A percentile compares a stretch with the other conserved stretches of the same genome.
These are phyloP conservation scores for Heterodera filipjevi DNA, from an alignment of 2,888 invertebrate genomes.

Conservation along the genomic window DNA sequence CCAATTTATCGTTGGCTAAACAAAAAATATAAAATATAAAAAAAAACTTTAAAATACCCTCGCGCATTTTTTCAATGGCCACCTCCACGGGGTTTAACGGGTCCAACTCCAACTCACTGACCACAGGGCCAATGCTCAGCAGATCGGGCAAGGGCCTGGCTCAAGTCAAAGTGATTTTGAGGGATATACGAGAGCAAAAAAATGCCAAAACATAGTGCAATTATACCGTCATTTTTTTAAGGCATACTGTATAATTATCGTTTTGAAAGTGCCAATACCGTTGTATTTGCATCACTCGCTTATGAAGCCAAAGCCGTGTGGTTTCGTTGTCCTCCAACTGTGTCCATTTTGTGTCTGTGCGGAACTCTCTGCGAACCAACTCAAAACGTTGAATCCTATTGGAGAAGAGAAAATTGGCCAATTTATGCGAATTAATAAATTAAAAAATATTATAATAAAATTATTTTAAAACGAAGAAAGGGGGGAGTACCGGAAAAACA, in stretches of 20 bases:
- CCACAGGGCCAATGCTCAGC: conserved; percentile 41
- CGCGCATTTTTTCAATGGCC: conserved; percentile 40
- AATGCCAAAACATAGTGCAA: no score
- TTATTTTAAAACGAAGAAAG: no score
- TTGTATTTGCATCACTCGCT: conserved; percentile 24
- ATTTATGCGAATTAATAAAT: neutral
- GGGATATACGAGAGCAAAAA: no score
- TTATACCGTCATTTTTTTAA: no score
- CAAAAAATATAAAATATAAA: neutral
- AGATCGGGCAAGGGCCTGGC: conserved; percentile 43
- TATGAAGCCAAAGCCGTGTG: conserved; percentile 52
- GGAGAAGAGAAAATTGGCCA: no score
- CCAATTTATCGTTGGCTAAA: conserved; percentile 38
- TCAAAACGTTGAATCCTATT: conserved; percentile 48
- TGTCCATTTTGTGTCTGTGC: conserved; percentile 57
- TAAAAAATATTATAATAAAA: conserved; percentile 34
- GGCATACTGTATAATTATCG: no score
- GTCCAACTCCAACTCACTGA: conserved; percentile 36
- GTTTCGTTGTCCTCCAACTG: conserved; percentile 48
- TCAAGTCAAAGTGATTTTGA: no score
- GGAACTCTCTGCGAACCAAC: conserved; percentile 46
- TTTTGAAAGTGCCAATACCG: neutral
- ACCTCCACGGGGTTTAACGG: conserved; percentile 41
- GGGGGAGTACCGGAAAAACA: no score
- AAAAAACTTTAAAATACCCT: conserved; percentile 15